phyloP scores from a whole-genome alignment of 2,797 vertebrate species.

The Enoplosus armatus region DNA sequence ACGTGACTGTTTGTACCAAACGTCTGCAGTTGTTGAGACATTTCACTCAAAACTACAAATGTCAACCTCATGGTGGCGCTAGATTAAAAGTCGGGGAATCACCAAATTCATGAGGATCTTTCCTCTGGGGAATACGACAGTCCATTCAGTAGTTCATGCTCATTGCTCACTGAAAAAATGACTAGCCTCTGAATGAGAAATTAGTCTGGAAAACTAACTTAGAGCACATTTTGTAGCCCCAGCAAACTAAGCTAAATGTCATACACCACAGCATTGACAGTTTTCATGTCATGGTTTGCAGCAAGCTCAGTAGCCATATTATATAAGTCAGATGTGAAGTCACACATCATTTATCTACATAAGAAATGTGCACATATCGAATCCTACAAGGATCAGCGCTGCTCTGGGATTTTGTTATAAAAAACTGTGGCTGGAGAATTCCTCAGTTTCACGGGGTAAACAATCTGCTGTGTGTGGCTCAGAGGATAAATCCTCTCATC shows the following conservation, averaged over 20 bases:
- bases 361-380: background rate
- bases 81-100: background rate
- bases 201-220: background rate
- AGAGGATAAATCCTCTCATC: conserved; percentile 2
- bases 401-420: background rate
- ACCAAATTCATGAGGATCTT: background rate
- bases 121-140: background rate
- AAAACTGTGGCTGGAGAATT: background rate
- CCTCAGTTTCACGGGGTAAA: background rate
- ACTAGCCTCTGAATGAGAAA: background rate
- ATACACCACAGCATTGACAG: background rate
- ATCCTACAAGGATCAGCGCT: background rate
- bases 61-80: background rate
- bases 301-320: background rate
- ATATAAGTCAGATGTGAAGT: conserved; percentile 21
- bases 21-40: background rate
- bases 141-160: background rate
- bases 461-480: conserved; percentile 1
- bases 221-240: background rate
- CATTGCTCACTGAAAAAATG: background rate
- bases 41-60: background rate
- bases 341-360: conserved; percentile 24
- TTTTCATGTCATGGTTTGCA: conserved; percentile 1
- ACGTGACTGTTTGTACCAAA: background rate
- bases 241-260: background rate